Conservation (phyloP, 2,113 vertebrate species). For the Menura novaehollandiae region DNA sequence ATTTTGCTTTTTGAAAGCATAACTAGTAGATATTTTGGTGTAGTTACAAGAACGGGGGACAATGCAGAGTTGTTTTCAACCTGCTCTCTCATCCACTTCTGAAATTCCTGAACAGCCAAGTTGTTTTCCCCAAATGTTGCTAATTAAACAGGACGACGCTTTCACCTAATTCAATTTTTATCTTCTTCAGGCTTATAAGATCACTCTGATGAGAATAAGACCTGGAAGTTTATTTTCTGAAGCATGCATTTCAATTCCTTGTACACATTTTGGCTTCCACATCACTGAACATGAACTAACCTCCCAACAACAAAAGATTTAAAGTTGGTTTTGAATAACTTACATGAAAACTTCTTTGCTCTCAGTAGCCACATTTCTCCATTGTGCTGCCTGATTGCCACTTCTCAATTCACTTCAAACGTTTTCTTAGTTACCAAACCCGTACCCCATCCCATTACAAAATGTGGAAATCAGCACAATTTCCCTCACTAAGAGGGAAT, state of each 20-base stretch:
- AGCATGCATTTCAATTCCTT: background rate
- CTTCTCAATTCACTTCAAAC: background rate
- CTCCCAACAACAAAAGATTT: background rate
- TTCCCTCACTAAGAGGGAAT: background rate
- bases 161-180: background rate
- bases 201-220: background rate
- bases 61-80: background rate
- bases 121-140: background rate
- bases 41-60: background rate
- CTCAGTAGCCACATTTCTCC: background rate
- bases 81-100: background rate
- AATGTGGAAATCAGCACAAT: background rate
- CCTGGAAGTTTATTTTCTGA: background rate
- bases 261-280: background rate
- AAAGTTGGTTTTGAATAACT: background rate
- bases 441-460: background rate
- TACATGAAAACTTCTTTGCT: background rate
- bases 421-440: background rate
- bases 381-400: background rate
- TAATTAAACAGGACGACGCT: background rate
- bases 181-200: background rate
- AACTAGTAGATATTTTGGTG: background rate
- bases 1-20: background rate
- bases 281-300: background rate
- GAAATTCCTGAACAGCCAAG: background rate